These are phyloP conservation scores for Varecia variegata DNA, from an alignment of 2,797 vertebrate species.

Conservation along the genomic window DNA sequence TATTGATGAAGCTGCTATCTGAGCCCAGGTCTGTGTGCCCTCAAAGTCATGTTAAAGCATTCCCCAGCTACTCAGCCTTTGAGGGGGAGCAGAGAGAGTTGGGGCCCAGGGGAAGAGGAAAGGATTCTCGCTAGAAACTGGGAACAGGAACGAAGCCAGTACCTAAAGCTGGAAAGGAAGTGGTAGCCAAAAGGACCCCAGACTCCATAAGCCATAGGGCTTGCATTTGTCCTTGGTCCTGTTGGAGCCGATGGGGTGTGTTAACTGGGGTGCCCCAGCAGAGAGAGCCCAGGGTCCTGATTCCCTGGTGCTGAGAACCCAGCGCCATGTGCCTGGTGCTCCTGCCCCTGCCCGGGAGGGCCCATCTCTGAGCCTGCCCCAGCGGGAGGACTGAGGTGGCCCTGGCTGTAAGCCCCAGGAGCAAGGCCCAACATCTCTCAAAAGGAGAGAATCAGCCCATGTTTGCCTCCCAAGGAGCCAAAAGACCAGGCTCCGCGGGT, in stretches of 20 bases:
- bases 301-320: not conserved
- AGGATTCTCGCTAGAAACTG: not conserved
- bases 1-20: not conserved
- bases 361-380: not conserved
- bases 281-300: not conserved
- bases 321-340: fast-evolving
- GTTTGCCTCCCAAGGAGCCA: not conserved
- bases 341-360: not conserved
- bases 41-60: not conserved
- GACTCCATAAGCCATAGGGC: not conserved
- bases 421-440: no score
- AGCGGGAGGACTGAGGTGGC: not conserved
- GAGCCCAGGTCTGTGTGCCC: not conserved
- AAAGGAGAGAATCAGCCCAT: not conserved
- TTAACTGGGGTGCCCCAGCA: not conserved
- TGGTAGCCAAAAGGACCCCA: not conserved
- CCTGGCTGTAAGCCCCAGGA: not conserved
- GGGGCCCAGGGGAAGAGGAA: not conserved
- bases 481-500: not conserved
- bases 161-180: not conserved
- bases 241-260: not conserved
- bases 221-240: not conserved
- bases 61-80: not conserved
- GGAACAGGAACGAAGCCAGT: not conserved
- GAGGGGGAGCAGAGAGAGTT: not conserved